These are phyloP conservation scores for Panzeria rudis DNA, from an alignment of 2,888 invertebrate genomes.

Conservation along the genomic window DNA sequence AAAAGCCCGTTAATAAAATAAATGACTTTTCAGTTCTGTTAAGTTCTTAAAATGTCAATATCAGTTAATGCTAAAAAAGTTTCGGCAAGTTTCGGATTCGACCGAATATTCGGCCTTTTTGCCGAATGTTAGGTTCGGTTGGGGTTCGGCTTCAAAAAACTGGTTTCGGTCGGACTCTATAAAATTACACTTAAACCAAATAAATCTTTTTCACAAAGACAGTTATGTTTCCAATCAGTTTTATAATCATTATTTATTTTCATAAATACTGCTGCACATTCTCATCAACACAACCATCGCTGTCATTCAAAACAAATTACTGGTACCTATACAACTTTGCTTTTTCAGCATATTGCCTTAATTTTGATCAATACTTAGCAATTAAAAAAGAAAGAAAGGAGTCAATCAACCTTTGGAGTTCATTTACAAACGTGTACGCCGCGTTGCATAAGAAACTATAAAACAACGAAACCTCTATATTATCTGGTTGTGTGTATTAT, in stretches of 20 bases:
- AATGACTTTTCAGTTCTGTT: no score
- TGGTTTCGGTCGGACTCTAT: slow-evolving; percentile 2
- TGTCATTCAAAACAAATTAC: slow-evolving; percentile 13
- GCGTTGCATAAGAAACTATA: neutral
- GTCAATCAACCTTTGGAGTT: slow-evolving; percentile 53
- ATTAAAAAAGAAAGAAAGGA: slow-evolving; percentile 51
- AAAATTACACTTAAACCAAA: slow-evolving; percentile 5
- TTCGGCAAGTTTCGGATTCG: no score
- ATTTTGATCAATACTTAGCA: slow-evolving; percentile 47
- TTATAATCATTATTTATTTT: slow-evolving; percentile 54
- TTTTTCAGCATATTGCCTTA: neutral
- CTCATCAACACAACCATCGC: neutral
- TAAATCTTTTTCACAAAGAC: slow-evolving; percentile 41
- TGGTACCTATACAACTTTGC: neutral
- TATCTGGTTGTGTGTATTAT: slow-evolving; percentile 57
- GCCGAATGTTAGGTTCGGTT: no score
- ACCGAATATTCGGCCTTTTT: no score
- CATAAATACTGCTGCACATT: slow-evolving; percentile 3
- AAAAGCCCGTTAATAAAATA: no score
- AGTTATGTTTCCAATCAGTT: slow-evolving; percentile 50
- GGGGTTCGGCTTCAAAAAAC: no score
- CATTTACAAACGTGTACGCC: neutral
- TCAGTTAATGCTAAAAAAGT: no score
- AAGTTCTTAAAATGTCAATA: no score
- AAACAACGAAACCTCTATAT: neutral